These are phyloP conservation scores for Drosophila yakuba DNA, from an alignment of 1,140 invertebrate genomes.

Conservation along the genomic window DNA sequence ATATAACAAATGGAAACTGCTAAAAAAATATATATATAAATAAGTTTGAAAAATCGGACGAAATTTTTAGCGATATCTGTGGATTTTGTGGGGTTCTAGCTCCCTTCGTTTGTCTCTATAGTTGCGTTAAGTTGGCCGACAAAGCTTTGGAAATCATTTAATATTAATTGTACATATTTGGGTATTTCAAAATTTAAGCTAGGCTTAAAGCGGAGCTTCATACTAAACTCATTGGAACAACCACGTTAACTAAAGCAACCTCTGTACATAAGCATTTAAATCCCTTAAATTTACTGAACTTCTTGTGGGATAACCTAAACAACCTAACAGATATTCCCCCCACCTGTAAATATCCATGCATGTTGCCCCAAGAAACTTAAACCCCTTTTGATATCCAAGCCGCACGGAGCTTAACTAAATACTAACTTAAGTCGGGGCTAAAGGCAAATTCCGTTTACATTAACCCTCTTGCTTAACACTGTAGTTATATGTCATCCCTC, in stretches of 20 bases:
- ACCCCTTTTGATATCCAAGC: conserved; percentile 7
- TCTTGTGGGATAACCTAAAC: neutral
- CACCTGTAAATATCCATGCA: neutral
- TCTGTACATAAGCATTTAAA: conserved; percentile 2
- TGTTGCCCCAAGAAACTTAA: neutral
- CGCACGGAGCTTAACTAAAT: conserved; percentile 55
- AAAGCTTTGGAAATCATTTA: neutral
- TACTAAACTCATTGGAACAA: conserved; percentile 8
- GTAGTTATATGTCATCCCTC: conserved; percentile 70
- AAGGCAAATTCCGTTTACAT: conserved; percentile 52
- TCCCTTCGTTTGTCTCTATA: conserved; percentile 19
- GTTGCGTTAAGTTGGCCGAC: conserved; percentile 3
- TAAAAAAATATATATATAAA: conserved; percentile 8
- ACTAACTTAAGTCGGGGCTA: conserved; percentile 49
- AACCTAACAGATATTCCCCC: neutral
- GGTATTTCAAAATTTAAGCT: neutral
- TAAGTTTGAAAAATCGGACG: conserved; percentile 46
- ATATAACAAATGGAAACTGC: conserved; percentile 56
- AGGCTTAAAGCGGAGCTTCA: neutral
- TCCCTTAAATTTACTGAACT: neutral
- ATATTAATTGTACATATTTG: conserved; percentile 12
- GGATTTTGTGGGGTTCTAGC: conserved; percentile 1
- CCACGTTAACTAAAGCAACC: neutral
- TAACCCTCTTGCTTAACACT: conserved; percentile 54
- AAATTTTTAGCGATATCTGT: conserved; percentile 1